Percentiles rank a stretch among this genome's conserved stretches.
phyloP scores from a whole-genome alignment of 2,888 invertebrate genomes.

The Rambutsinella grinnellia region DNA sequence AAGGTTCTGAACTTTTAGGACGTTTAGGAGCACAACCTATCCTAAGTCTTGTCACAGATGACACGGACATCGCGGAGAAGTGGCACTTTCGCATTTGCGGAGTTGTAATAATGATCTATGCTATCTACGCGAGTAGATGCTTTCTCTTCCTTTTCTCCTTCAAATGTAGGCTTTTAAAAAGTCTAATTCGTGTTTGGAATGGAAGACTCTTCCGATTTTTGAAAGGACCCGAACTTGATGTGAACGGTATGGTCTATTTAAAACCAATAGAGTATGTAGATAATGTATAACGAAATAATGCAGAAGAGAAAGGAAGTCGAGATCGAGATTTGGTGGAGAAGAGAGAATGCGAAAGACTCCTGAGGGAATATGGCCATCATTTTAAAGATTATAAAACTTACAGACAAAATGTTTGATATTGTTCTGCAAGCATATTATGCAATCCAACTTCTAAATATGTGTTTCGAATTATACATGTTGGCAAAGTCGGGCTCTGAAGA shows the following conservation, averaged over 20 bases:
- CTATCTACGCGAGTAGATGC: slow-evolving; percentile 55
- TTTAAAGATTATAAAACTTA: slow-evolving; percentile 49
- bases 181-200: slow-evolving; percentile 60
- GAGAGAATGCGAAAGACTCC: slow-evolving; percentile 41
- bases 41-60: neutral
- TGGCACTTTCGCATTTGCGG: slow-evolving; percentile 49
- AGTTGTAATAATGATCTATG: slow-evolving; percentile 57
- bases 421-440: slow-evolving; percentile 63
- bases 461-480: slow-evolving; percentile 64
- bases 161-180: slow-evolving; percentile 54
- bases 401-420: slow-evolving; percentile 59
- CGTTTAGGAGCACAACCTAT: slow-evolving; percentile 52
- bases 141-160: slow-evolving; percentile 62
- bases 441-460: slow-evolving; percentile 64
- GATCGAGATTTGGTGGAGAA: slow-evolving; percentile 14
- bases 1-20: slow-evolving; percentile 56
- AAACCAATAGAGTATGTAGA: neutral
- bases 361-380: slow-evolving; percentile 52
- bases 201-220: slow-evolving; percentile 41
- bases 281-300: neutral
- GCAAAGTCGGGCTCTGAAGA: slow-evolving; percentile 53
- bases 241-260: neutral
- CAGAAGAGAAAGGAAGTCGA: neutral
- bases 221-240: slow-evolving; percentile 7
- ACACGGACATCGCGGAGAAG: neutral